Evolutionary conservation across 2,113 vertebrate genomes (phyloP), one percentile per base, ranked within the genome.

Genomic region (Recurvirostra avosetta): DNA sequence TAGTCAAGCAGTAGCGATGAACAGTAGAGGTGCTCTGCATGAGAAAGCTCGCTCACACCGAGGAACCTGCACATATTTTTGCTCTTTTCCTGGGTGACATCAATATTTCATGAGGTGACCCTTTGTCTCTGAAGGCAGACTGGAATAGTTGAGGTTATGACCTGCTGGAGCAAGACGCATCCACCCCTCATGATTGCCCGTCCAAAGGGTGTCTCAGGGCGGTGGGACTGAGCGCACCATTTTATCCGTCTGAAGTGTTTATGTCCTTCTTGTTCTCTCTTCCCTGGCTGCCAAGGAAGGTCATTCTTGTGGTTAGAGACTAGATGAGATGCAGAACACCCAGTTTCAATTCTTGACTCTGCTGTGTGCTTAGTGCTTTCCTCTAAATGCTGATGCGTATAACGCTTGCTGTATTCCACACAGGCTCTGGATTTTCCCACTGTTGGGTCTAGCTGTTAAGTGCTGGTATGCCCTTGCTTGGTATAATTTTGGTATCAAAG

Each of bases 351-450:
- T 88, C 67, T 40, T 36, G 49, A n/a, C 17, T 43, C 53, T 62
- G 36, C 38, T 61, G 9, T 20, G 30, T 32, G 34, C 53, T 67
- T 19, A 12, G 49, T 29, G 38, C 26, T 13, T 25, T 36, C 25
- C 4, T 67, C n/a, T 29, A 27, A 6, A 2, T 7, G 13, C 2
- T 3, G 25, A 21, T 34, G 40, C 2, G 1, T 6, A 2, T n/a
- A 50, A 6, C 6, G 6, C 19, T 40, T n/a, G 32, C 27, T 73
- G n/a, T 27, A 4, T 75, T 83, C 34, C 62, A 59, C 22, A 11
- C 52, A 22, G n/a, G 16, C 38, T n/a, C 25, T 78, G 85, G 13
- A 21, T 71, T 81, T 81, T 58, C 78, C 38, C 4, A 2, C n/a
- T 61, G 10, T 67, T 53, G 56, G 8, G 32, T 76, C 22, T 50